These are phyloP conservation scores for Platyscapa corneri DNA, from an alignment of 1,140 invertebrate genomes.

Conservation along the genomic window DNA sequence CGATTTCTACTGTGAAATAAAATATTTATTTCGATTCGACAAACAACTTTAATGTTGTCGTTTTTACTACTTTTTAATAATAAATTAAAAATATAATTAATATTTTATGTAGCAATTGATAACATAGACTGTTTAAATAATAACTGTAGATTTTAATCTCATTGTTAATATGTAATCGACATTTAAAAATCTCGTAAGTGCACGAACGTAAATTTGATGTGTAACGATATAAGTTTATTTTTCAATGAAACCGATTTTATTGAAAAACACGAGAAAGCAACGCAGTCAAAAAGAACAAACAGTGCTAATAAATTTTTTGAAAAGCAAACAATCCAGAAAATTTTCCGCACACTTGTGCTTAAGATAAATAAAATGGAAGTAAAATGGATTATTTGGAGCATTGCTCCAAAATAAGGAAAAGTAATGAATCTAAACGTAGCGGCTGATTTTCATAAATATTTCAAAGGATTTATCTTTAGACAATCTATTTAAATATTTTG, in stretches of 20 bases:
- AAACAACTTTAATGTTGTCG: too few relatives aligned
- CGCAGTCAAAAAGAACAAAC: too few relatives aligned
- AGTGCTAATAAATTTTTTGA: background rate
- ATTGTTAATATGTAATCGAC: too few relatives aligned
- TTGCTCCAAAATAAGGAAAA: background rate
- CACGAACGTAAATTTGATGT: background rate
- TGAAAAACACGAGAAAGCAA: background rate
- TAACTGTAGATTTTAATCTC: too few relatives aligned
- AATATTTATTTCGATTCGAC: background rate
- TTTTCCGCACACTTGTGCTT: background rate
- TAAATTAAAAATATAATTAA: too few relatives aligned
- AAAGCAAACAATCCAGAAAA: background rate
- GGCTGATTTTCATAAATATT: background rate
- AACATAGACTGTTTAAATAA: too few relatives aligned
- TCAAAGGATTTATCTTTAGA: background rate
- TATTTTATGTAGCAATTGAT: too few relatives aligned
- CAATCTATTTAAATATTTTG: background rate
- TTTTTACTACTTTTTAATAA: too few relatives aligned
- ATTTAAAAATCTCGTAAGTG: background rate
- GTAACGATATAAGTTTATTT: background rate
- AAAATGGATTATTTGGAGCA: background rate
- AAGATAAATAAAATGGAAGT: background rate
- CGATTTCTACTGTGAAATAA: background rate
- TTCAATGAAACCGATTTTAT: background rate
- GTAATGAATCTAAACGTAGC: constrained; percentile 9